phyloP scores from a whole-genome alignment of 2,113 vertebrate species.

The Ammospiza nelsoni region DNA sequence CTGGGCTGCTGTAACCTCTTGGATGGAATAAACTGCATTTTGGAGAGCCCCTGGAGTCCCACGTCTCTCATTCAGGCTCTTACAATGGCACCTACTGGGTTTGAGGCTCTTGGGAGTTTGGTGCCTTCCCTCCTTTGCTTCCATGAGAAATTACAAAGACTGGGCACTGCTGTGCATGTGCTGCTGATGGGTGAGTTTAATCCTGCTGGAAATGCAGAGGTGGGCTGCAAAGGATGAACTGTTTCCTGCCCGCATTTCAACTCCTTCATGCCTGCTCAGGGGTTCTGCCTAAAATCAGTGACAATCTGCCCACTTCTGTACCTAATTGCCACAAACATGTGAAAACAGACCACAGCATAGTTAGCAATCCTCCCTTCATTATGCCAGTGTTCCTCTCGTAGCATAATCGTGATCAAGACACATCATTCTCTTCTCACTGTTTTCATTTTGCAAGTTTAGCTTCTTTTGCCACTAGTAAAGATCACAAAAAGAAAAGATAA shows the following conservation, averaged over 20 bases:
- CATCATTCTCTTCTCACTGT: background rate
- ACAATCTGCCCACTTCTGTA: background rate
- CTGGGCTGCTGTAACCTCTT: no score
- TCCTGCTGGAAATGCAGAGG: background rate
- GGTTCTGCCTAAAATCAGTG: slow-evolving; percentile 3
- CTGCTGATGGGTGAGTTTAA: background rate
- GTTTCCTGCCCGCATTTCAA: background rate
- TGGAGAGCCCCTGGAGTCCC: no score
- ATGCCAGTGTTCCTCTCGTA: background rate
- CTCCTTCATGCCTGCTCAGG: background rate
- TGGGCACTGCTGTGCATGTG: background rate
- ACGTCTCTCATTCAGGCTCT: no score
- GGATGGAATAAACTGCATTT: no score
- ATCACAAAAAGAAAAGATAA: background rate
- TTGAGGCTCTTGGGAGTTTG: background rate
- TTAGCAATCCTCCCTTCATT: slow-evolving; percentile 7
- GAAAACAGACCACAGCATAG: slow-evolving; percentile 3
- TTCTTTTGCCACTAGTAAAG: background rate
- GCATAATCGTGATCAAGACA: background rate
- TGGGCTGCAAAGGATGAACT: background rate
- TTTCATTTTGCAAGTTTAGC: background rate
- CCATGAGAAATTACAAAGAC: background rate
- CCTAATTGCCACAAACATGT: background rate
- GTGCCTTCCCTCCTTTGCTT: background rate
- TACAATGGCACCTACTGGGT: background rate